A percentile compares a stretch with the other conserved stretches of the same genome.
Conservation (phyloP, 2,113 vertebrate genomes). For the Cepphus grylle region DNA sequence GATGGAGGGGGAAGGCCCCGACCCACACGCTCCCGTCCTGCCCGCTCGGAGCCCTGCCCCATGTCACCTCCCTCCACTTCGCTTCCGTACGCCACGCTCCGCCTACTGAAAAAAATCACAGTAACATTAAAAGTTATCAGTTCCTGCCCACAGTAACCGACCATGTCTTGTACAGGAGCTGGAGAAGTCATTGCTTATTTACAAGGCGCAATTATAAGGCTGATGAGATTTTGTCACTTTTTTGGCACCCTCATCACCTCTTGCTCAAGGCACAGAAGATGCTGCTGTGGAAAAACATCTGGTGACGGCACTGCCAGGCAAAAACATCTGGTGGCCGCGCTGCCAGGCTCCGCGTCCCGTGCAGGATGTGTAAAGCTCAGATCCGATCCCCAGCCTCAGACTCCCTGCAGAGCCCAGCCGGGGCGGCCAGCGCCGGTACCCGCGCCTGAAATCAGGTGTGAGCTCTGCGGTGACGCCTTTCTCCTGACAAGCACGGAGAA, state of each 20-base stretch:
- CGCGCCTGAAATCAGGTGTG: rapidly evolving
- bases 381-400: rapidly evolving
- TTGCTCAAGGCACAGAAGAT: rapidly evolving
- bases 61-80: too few species aligned
- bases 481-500: neutral
- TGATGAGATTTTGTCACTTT: neutral
- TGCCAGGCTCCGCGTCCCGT: neutral
- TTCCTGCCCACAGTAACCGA: neutral
- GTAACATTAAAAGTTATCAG: neutral
- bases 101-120: rapidly evolving
- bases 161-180: rapidly evolving
- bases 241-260: neutral
- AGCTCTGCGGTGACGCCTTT: rapidly evolving
- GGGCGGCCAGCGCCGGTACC: neutral
- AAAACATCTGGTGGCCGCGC: too few species aligned
- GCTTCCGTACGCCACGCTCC: too few species aligned
- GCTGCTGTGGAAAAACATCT: neutral
- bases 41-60: neutral
- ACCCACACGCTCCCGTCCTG: neutral
- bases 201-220: rapidly evolving
- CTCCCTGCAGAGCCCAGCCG: neutral
- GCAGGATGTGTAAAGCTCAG: rapidly evolving
- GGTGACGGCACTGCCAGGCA: neutral
- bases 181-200: rapidly evolving
- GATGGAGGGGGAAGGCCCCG: neutral